These are phyloP conservation scores for Physocephala rufipes DNA, from an alignment of 2,888 invertebrate genomes.

Conservation along the genomic window DNA sequence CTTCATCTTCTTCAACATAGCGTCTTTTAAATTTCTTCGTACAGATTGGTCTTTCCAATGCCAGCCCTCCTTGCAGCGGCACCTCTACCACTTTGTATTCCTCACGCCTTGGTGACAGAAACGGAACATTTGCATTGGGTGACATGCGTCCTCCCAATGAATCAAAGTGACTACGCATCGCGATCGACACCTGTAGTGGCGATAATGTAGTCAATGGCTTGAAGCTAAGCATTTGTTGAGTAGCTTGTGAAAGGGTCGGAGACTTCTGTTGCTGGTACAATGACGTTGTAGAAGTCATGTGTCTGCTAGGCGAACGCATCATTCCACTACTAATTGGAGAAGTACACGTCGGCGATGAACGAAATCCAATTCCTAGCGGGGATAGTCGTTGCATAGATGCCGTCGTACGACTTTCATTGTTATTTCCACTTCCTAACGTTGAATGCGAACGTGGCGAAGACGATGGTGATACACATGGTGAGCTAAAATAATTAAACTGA, in stretches of 20 bases:
- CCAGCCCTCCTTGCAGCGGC: slow-evolving; percentile 58
- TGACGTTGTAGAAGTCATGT: slow-evolving; percentile 49
- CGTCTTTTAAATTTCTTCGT: slow-evolving; percentile 63
- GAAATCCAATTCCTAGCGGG: slow-evolving; percentile 53
- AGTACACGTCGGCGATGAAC: slow-evolving; percentile 57
- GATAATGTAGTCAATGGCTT: slow-evolving; percentile 62
- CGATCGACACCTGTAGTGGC: slow-evolving; percentile 62
- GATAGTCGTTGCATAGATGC: slow-evolving; percentile 49
- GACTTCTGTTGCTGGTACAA: slow-evolving; percentile 57
- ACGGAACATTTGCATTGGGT: slow-evolving; percentile 59
- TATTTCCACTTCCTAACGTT: slow-evolving; percentile 31
- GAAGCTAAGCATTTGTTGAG: slow-evolving; percentile 61
- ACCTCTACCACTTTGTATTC: slow-evolving; percentile 60
- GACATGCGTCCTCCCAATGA: slow-evolving; percentile 60
- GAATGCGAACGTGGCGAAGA: slow-evolving; percentile 61
- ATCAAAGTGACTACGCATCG: slow-evolving; percentile 60
- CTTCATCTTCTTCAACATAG: slow-evolving; percentile 66
- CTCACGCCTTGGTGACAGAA: slow-evolving; percentile 63
- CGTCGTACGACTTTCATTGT: slow-evolving; percentile 34
- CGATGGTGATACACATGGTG: slow-evolving; percentile 65
- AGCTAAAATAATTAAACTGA: slow-evolving; percentile 60
- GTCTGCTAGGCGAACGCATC: slow-evolving; percentile 62
- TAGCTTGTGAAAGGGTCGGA: slow-evolving; percentile 54
- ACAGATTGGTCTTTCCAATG: slow-evolving; percentile 62
- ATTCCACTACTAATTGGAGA: slow-evolving; percentile 47